Evolutionary conservation across 1,140 invertebrate genomes (phyloP), one percentile per base, ranked within the genome.

Genomic region (Sycophaga agraensis): DNA sequence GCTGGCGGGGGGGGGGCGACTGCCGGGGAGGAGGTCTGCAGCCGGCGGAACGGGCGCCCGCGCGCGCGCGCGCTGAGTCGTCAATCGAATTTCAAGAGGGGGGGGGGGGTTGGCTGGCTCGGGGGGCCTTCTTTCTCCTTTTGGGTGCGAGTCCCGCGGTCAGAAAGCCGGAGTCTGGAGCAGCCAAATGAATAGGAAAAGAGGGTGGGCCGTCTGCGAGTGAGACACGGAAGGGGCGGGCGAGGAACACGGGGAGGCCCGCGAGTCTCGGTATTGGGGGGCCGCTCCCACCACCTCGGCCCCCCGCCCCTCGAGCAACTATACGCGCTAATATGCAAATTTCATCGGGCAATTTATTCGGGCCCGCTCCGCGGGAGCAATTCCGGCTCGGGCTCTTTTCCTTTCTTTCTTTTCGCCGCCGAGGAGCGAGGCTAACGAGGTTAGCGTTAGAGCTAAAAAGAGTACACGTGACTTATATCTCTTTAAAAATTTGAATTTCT

Each of bases 271-370:
- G 5, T 19, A 19, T 31, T 26, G 37, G 31, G 34, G 11, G 26
- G 9, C 31, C 17, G 28, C 19, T 26, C 46, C 22, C 17, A 26
- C 22, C 17, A 3, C 22, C 43, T 34, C 46, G 2, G n/a, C 9
- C 16, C 22, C 51, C 11, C 28, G 21, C 26, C 12, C 26, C 26
- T 31, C 46, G 34, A 11, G 4, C 43, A 17, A 63, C 49, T 59
- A 54, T 59, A 59, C 57, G 34, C 56, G 55, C 42, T 64, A 64
- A 64, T 64, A 64, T 64, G 62, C 49, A 64, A 64, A 64, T 64
- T 64, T 64, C 56, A 64, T 64, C 49, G 50, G 50, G 62, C 55
- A 64, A 64, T 64, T 64, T 64, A 59, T 64, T 64, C 56, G 40
- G n/a, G 31, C 42, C 46, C 54, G 46, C 35, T 57, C 59, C 48